Evolutionary conservation across 2,888 invertebrate genomes (phyloP), one percentile per base, ranked within the genome.

Genomic region (Drosophila cyrtoloma): DNA sequence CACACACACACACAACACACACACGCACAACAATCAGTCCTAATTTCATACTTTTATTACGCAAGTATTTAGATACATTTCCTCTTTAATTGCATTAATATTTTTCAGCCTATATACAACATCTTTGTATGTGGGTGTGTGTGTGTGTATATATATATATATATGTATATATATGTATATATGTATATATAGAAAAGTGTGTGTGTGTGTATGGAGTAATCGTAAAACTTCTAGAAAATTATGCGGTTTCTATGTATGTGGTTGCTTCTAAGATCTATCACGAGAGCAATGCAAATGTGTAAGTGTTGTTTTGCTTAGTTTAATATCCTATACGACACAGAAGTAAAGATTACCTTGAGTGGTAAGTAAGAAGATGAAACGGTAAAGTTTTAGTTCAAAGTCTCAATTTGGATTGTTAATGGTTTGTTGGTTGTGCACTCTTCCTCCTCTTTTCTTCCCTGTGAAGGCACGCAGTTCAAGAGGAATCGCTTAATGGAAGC

Each of bases 391-490:
- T 56, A n/a, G 39, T 72, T 58, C 30, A 79, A 72, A 79, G 79
- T 79, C 79, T 79, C 73, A 77, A 64, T 79, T 79, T 79, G 79
- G 79, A 79, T 79, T 79, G 79, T 79, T 73, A 77, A 64, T 67
- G 69, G 60, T 73, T 61, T 67, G 73, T 56, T 61, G 63, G 32
- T 72, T 50, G 28, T 39, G 47, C 47, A 26, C 47, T 57, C 28
- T 16, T 12, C 35, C 7, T 1, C 5, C 5, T 9, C 30, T 14
- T 26, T 14, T 58, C 14, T 16, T 42, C 16, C 55, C 12, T 10
- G 14, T 47, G 47, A 47, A 47, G 53, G 37, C 37, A 47, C n/a
- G 35, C 30, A 50, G 37, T 14, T 35, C 14, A 22, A 22, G 33
- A 19, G 10, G 37, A 59, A 33, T 53, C 37, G 35, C 22, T 51